phyloP scores from a whole-genome alignment of 2,113 vertebrate genomes.

The Orycteropus afer region DNA sequence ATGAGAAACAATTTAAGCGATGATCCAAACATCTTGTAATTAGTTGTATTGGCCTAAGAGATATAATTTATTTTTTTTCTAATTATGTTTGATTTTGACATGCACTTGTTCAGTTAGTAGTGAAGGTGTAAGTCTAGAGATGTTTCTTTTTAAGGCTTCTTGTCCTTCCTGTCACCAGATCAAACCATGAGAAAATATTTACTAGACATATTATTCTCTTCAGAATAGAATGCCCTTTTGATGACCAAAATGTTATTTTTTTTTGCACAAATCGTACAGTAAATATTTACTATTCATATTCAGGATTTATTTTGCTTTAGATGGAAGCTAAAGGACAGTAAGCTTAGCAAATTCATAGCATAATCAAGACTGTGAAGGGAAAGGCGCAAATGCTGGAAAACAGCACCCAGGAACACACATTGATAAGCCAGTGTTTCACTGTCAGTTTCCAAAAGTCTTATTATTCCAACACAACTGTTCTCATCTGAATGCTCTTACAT shows the following conservation, averaged over 20 bases:
- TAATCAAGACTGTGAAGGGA: not conserved
- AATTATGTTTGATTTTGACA: slow-evolving; percentile 23
- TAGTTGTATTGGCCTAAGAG: not conserved
- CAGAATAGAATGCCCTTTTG: not conserved
- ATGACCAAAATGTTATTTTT: not conserved
- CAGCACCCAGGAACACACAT: not conserved
- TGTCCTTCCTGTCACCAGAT: slow-evolving; percentile 32
- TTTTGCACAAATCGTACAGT: not conserved
- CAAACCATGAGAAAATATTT: slow-evolving; percentile 32
- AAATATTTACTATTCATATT: slow-evolving; percentile 37
- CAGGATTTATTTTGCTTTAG: slow-evolving; percentile 8
- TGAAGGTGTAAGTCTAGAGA: slow-evolving; percentile 17
- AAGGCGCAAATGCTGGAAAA: not conserved
- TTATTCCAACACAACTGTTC: not conserved
- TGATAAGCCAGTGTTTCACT: not conserved
- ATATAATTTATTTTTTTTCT: slow-evolving; percentile 30
- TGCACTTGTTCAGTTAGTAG: not conserved
- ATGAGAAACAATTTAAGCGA: slow-evolving; percentile 18
- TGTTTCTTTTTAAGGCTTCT: slow-evolving; percentile 3
- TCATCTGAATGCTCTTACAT: not conserved
- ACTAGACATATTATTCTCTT: not conserved
- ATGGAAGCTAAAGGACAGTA: not conserved
- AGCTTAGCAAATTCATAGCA: not conserved
- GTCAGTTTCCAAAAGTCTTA: not conserved
- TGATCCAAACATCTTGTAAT: slow-evolving; percentile 9